Evolutionary conservation across 2,113 vertebrate genomes (phyloP), one percentile per base, ranked within the genome.

Genomic region (Dicerorhinus sumatrensis): DNA sequence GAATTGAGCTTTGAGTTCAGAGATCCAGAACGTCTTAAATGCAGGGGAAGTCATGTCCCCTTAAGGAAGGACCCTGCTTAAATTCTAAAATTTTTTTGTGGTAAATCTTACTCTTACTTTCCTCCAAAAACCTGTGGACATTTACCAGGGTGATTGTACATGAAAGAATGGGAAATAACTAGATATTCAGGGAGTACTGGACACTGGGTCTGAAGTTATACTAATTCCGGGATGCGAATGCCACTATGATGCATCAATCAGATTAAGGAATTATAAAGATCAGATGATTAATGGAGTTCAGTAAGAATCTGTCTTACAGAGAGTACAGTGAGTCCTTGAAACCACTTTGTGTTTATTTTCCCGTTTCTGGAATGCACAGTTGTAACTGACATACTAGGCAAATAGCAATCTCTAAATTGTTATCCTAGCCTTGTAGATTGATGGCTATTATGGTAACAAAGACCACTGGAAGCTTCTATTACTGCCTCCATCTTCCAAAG

Each of bases 41-140:
- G 25, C 73, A 75, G 10, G 23, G 4, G 6, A 75, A 81, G 31
- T 54, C 17, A 82, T 12, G 8, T 33, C 33, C 29, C 6, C 25
- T 58, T 33, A 21, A 58, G 4, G 56, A 72, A 60, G 4, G 9
- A 14, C 21, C 0, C 10, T 39, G 7, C 1, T 48, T 39, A 62
- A 75, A 2, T 2, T 91, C 12, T 1, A 69, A 69, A 84, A 42
- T 33, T 11, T 33, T 33, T 16, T 31, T 70, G 31, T 39, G 79
- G 2, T 48, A 93, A 77, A 48, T 67, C 1, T 48, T n/a, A 29
- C 5, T 23, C 8, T 39, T 46, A 23, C 1, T 1, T 2, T 18
- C 8, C 21, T n/a, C 3, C 27, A 1, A 48, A 79, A 60, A 1
- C 5, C n/a, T 5, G 27, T 46, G n/a, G 14, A 3, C 1, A 20